Base-by-base conservation (phyloP, 35 echinoderm and acorn worm species). In the Eucidaris tribuloides region DNA sequence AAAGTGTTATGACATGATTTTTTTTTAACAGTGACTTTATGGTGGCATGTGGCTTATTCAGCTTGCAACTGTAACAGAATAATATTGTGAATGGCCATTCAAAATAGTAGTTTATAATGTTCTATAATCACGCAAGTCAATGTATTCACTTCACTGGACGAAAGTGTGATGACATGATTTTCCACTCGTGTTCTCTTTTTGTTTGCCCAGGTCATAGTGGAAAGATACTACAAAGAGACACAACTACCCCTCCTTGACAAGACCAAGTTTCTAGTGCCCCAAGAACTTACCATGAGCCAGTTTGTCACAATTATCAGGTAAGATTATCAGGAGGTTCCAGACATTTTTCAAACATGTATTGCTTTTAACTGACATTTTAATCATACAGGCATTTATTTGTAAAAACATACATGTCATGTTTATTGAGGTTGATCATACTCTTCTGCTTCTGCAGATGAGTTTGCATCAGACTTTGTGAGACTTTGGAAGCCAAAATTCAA, bases 301-400 rank as follows among this genome's bases (percentile, higher is more conserved):
- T 97, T 97, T 86, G 86, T 97, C 36, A 97, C 94, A 97, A 97
- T 97, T 48, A 91, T 97, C 50, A 97, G 94, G 94, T 97, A 84
- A 65, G 88, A 83, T 35, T 18, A 44, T 25, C 7, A 0, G 24
- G 9, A 19, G 60, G 9, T 64, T 1, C 30, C 7, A 19, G 13
- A 19, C 29, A 23, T 64, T 28, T 64, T 64, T 64, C 19, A n/a
- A n/a, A n/a, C n/a, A n/a, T n/a, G n/a, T n/a, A n/a, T n/a, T n/a
- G n/a, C n/a, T n/a, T n/a, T n/a, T n/a, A n/a, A n/a, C n/a, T n/a
- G n/a, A n/a, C n/a, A n/a, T n/a, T n/a, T n/a, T n/a, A n/a, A n/a
- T n/a, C n/a, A n/a, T n/a, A n/a, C n/a, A n/a, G n/a, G n/a, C n/a
- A n/a, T n/a, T n/a, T n/a, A n/a, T n/a, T n/a, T n/a, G n/a, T n/a